Percentiles rank a stretch among this genome's conserved stretches.
These are phyloP conservation scores for Hippopotamus amphibius DNA, from an alignment of 2,113 vertebrate species.

Conservation along the genomic window DNA sequence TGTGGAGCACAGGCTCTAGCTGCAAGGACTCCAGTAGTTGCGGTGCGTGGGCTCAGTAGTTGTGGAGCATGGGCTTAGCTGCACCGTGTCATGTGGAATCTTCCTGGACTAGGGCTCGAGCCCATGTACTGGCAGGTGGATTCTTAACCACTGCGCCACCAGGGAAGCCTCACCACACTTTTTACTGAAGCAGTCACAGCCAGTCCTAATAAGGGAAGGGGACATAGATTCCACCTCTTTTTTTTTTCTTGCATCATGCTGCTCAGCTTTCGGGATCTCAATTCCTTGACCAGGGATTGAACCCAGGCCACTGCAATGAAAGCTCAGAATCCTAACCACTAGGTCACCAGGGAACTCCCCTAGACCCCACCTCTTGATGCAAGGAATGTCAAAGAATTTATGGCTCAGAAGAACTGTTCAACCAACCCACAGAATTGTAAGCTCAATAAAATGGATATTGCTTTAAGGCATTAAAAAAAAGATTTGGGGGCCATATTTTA, in stretches of 20 bases:
- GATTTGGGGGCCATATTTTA: background rate
- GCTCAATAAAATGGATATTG: background rate
- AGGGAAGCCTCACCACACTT: no score
- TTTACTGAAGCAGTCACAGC: background rate
- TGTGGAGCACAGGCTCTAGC: no score
- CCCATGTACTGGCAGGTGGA: no score
- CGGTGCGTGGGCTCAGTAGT: no score
- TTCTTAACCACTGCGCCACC: no score
- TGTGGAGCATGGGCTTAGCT: no score
- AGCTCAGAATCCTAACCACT: background rate
- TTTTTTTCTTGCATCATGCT: fast-evolving
- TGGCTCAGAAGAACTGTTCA: background rate
- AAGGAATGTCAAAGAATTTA: background rate
- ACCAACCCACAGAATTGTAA: background rate
- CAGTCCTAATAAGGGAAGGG: background rate
- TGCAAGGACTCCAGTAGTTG: no score
- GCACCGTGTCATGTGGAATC: no score
- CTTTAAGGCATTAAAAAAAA: slow-evolving; percentile 9
- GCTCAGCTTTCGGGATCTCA: background rate
- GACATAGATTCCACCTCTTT: background rate
- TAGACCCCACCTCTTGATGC: background rate
- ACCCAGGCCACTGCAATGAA: background rate
- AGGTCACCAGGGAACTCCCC: background rate
- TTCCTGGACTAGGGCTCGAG: no score
- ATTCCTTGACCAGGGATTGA: background rate